Conservation (phyloP, 2,113 vertebrate genomes). For the Trogon melanurus region DNA sequence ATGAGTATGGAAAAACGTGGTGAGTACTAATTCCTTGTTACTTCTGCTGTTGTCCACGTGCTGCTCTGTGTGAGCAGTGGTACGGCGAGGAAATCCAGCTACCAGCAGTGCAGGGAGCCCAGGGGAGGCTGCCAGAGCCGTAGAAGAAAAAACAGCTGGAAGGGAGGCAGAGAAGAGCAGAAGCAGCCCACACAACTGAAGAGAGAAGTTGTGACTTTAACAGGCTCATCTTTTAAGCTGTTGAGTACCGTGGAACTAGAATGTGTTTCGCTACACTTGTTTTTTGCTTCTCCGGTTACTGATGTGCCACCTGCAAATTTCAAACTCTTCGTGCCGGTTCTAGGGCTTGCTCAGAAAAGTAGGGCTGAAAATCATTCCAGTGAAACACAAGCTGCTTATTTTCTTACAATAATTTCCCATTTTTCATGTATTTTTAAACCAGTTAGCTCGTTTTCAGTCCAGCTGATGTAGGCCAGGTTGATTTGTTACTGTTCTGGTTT, state of each 20-base stretch:
- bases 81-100: neutral
- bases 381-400: neutral
- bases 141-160: neutral
- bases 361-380: neutral
- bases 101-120: neutral
- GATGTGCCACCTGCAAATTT: neutral
- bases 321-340: accelerated
- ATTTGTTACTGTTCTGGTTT: neutral
- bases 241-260: neutral
- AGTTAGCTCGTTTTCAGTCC: neutral
- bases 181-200: neutral
- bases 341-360: neutral
- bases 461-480: neutral
- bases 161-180: neutral
- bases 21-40: neutral
- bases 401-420: neutral
- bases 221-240: neutral
- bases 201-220: neutral
- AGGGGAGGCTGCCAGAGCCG: neutral
- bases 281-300: neutral
- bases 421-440: neutral
- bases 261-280: neutral
- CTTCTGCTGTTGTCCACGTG: neutral
- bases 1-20: neutral
- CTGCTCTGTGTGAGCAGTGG: neutral